Evolutionary conservation across 2,888 invertebrate species (phyloP).

Genomic region (Adela reaumurella): DNA sequence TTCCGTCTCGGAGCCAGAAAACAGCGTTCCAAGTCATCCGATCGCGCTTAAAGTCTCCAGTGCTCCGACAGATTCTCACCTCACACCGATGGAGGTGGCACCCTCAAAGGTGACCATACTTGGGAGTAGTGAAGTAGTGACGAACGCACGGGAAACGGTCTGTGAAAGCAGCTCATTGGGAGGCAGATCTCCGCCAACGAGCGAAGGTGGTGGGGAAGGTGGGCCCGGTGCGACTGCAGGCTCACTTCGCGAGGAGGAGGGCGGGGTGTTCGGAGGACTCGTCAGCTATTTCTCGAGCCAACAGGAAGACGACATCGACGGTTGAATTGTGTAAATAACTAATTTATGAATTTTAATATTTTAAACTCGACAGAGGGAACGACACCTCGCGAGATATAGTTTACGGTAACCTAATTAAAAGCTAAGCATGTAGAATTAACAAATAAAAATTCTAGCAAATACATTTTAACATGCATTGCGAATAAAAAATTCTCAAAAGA

Average conservation of each 20-base stretch:
- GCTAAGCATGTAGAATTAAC: not conserved
- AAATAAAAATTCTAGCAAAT: not conserved
- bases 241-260: conserved; percentile 45
- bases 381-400: not conserved
- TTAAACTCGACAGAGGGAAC: not conserved
- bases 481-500: not conserved
- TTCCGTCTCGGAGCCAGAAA: too few relatives aligned
- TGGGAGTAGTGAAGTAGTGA: not conserved
- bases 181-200: conserved; percentile 17
- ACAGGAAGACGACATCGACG: conserved; percentile 81
- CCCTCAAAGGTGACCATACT: not conserved
- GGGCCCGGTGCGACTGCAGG: conserved; percentile 18
- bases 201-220: conserved; percentile 9
- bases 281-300: conserved; percentile 92
- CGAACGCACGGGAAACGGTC: not conserved
- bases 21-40: not conserved
- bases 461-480: not conserved
- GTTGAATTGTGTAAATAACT: conserved; percentile 16
- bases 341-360: not conserved
- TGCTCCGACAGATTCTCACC: not conserved
- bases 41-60: not conserved
- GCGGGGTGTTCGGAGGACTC: conserved; percentile 83
- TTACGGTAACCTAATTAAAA: not conserved
- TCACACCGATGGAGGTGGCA: not conserved
- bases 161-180: conserved; percentile 14